Base-by-base conservation (phyloP, 1,140 invertebrate species). In the Cydia strobilella region DNA sequence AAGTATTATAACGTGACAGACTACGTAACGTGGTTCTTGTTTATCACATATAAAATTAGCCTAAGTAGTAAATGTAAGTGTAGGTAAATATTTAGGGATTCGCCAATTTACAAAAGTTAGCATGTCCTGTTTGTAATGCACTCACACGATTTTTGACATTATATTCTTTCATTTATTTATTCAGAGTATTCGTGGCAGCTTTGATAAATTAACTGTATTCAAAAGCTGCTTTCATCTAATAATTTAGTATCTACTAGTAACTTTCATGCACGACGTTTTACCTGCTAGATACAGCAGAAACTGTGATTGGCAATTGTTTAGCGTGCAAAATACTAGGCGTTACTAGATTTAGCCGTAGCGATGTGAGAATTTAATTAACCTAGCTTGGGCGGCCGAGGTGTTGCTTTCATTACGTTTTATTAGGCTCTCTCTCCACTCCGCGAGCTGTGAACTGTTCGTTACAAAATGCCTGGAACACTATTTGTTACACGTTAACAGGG, bases 291-390 rank as follows among this genome's bases (percentile, higher is more conserved):
- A 54, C 51, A 4, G 35, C 35, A 66, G 27, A 31, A 12, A 35
- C 63, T 10, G 42, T 69, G 65, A 35, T 69, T 69, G 31, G 65
- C 27, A 35, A 42, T 69, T 69, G 65, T 69, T 69, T 20, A n/a
- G 63, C 63, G 5, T 35, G 63, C 13, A 35, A 39, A 42, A 69
- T 66, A 75, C 75, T 69, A 4, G 27, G 63, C 71, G 42, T 42
- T 59, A 66, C 75, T 54, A 69, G 65, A 15, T 39, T 75, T 59
- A 73, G 69, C 42, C 59, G 74, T 71, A 77, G 73, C 73, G 76
- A 78, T 85, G 82, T 80, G 76, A 81, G 80, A 83, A 85, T 86
- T 86, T 81, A 86, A 86, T 87, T 84, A 87, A 83, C 76, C 76
- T 76, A 39, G 65, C 25, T 31, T 12, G 27, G 31, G 65, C 65